These are phyloP conservation scores for Leptinotarsa texana DNA, from an alignment of 1,140 invertebrate species.

Conservation along the genomic window DNA sequence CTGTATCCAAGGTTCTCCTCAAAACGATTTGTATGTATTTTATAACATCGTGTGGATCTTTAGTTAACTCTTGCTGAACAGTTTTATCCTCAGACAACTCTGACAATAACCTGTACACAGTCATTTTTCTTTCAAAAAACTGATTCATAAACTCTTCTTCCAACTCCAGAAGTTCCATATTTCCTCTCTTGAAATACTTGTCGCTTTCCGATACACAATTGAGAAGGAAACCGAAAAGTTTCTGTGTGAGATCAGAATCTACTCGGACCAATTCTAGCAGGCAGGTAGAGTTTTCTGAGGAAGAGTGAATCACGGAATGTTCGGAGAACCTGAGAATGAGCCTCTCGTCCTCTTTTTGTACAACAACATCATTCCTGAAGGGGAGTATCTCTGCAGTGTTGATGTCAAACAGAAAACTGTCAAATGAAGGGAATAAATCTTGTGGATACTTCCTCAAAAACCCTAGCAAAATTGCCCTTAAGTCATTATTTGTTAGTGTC, in stretches of 20 bases:
- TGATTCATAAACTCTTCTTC: slow-evolving; percentile 38
- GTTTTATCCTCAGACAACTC: slow-evolving; percentile 52
- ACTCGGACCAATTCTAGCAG: slow-evolving; percentile 33
- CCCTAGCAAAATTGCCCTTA: slow-evolving; percentile 40
- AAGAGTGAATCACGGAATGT: slow-evolving; percentile 16
- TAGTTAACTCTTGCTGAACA: slow-evolving; percentile 52
- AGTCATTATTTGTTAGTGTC: slow-evolving; percentile 34
- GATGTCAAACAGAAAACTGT: slow-evolving; percentile 45
- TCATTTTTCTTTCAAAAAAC: slow-evolving; percentile 41
- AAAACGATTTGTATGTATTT: slow-evolving; percentile 46
- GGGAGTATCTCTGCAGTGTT: slow-evolving; percentile 19
- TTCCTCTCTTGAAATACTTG: slow-evolving; percentile 40
- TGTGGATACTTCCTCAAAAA: slow-evolving; percentile 32
- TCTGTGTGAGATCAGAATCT: slow-evolving; percentile 22
- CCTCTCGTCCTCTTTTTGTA: slow-evolving; percentile 23
- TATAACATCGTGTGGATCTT: slow-evolving; percentile 50
- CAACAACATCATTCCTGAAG: slow-evolving; percentile 35
- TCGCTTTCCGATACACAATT: slow-evolving; percentile 34
- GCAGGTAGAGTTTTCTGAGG: slow-evolving; percentile 27
- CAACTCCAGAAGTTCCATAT: slow-evolving; percentile 35
- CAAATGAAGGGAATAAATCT: slow-evolving; percentile 36
- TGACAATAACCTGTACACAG: slow-evolving; percentile 46
- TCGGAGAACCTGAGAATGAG: slow-evolving; percentile 30
- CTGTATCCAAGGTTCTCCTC: slow-evolving; percentile 37
- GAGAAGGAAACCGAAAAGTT: slow-evolving; percentile 42